A percentile compares a stretch with the other conserved stretches of the same genome.
phyloP scores from a whole-genome alignment of 2,797 vertebrate species.

The Parauchenoglanis ngamensis region DNA sequence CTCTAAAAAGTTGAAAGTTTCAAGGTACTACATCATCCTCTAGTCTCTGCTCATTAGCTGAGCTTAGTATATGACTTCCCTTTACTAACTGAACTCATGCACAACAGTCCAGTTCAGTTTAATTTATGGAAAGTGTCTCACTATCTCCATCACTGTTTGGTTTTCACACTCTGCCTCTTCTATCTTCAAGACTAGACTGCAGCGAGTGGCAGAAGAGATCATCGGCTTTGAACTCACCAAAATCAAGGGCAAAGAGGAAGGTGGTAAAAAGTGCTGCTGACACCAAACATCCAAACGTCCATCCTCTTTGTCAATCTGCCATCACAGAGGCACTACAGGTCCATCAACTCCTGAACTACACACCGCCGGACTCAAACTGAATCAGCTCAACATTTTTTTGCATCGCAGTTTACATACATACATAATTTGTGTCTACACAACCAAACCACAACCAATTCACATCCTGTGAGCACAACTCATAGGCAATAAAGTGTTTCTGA shows the following conservation, averaged over 20 bases:
- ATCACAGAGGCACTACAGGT: background rate
- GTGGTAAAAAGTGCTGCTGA: background rate
- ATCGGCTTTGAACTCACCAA: background rate
- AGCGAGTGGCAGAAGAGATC: background rate
- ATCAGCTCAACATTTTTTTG: no score
- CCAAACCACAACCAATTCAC: background rate
- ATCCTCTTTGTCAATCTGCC: background rate
- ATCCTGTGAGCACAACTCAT: background rate
- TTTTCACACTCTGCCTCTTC: background rate
- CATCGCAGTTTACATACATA: background rate
- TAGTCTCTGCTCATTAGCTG: background rate
- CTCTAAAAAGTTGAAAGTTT: background rate
- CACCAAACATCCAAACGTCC: background rate
- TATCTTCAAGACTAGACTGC: background rate
- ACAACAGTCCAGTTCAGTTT: background rate
- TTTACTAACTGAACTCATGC: background rate
- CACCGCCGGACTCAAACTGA: background rate
- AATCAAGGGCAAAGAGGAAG: background rate
- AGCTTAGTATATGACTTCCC: background rate
- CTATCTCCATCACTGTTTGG: conserved; percentile 35
- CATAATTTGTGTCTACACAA: no score
- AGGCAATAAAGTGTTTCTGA: background rate
- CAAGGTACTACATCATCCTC: background rate
- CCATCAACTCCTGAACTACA: no score
- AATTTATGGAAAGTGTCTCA: background rate